Evolutionary conservation across 2,888 invertebrate species (phyloP).

Genomic region (Clusia tigrina): DNA sequence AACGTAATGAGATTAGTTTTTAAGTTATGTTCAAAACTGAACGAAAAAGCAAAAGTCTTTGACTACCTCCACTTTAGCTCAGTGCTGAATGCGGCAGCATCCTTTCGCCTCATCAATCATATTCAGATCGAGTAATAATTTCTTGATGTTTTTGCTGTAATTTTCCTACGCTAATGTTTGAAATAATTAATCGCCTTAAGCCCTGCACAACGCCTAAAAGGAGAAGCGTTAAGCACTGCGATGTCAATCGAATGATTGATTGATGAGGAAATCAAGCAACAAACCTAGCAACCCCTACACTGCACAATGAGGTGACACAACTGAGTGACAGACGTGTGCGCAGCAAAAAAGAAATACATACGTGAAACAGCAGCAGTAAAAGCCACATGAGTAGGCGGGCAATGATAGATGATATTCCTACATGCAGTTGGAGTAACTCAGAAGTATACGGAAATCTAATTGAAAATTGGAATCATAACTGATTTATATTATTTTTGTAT

Average conservation of each 20-base stretch:
- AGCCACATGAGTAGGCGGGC: background rate
- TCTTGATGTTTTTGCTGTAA: background rate
- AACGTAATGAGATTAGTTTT: no score
- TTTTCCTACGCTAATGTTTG: background rate
- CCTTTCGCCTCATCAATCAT: background rate
- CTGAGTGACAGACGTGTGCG: background rate
- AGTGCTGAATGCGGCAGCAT: no score
- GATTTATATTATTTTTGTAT: background rate
- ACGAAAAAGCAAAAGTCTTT: background rate
- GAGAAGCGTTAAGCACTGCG: slow-evolving; percentile 30
- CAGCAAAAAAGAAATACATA: no score
- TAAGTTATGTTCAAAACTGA: no score
- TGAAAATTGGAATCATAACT: no score
- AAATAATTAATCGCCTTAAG: slow-evolving; percentile 4
- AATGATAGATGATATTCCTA: background rate
- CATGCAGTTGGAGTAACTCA: background rate
- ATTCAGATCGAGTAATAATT: background rate
- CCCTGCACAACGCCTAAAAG: background rate
- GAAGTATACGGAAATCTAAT: no score
- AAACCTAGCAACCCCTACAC: background rate
- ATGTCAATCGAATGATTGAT: slow-evolving; percentile 51
- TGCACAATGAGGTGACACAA: background rate
- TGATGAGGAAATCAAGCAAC: slow-evolving; percentile 35
- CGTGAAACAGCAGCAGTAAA: background rate
- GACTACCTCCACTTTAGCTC: background rate